phyloP scores from a whole-genome alignment of 2,888 invertebrate genomes.

The Drosophila meridionalis region DNA sequence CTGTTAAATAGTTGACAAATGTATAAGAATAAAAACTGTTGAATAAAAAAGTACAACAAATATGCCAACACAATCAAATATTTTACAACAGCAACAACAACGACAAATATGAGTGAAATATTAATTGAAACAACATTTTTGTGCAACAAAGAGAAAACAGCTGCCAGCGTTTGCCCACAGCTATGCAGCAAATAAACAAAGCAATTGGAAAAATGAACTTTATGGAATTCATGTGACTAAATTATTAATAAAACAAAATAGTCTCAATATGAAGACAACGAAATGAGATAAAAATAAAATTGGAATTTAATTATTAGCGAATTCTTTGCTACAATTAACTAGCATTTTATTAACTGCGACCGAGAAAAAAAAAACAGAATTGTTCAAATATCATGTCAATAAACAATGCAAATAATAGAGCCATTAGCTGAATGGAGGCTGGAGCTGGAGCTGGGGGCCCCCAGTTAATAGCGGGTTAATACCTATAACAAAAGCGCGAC shows the following conservation, averaged over 20 bases:
- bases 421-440: slow-evolving; percentile 32
- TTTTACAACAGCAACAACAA: neutral
- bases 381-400: slow-evolving; percentile 32
- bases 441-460: neutral
- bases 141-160: neutral
- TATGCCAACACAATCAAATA: neutral
- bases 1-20: slow-evolving; percentile 7
- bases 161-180: slow-evolving; percentile 6
- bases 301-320: slow-evolving; percentile 29
- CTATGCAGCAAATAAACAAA: neutral
- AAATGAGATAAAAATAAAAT: slow-evolving; percentile 6
- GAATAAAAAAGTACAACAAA: neutral
- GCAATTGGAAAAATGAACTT: neutral
- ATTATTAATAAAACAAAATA: slow-evolving; percentile 4
- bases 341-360: slow-evolving; percentile 42
- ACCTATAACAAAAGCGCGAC: slow-evolving; percentile 61
- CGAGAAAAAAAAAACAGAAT: slow-evolving; percentile 27
- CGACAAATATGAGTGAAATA: neutral
- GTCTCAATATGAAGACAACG: neutral
- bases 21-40: neutral
- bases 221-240: slow-evolving; percentile 1
- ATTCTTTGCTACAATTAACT: slow-evolving; percentile 14
- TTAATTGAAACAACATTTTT: slow-evolving; percentile 7
- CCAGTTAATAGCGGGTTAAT: slow-evolving; percentile 58
- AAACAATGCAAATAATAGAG: slow-evolving; percentile 42